A percentile compares a stretch with the other conserved stretches of the same genome.
Evolutionary conservation across 2,113 vertebrate species (phyloP).

Genomic region (Vulpes ferrilata): DNA sequence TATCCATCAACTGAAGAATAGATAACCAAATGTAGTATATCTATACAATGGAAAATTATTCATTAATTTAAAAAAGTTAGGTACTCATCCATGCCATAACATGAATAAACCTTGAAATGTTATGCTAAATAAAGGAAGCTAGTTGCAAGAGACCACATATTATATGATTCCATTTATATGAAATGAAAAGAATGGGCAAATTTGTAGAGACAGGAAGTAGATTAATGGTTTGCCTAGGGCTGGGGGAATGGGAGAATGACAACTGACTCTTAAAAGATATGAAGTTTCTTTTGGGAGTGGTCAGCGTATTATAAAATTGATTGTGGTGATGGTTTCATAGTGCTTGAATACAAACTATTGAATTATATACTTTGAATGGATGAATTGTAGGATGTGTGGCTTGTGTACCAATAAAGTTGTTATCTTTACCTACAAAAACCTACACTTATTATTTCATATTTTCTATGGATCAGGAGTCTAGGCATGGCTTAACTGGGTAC

Average conservation of each 20-base stretch:
- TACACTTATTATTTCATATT: not conserved
- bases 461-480: not conserved
- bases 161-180: not conserved
- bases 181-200: not conserved
- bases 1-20: not conserved
- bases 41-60: not conserved
- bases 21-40: not conserved
- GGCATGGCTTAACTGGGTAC: not conserved
- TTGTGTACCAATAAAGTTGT: not conserved
- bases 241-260: not conserved
- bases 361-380: not conserved
- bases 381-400: not conserved
- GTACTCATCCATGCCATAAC: not conserved
- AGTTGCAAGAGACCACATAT: not conserved
- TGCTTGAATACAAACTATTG: not conserved
- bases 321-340: not conserved
- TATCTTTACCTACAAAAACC: no score
- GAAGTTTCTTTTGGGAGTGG: not conserved
- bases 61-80: not conserved
- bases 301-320: not conserved
- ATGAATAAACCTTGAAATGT: not conserved
- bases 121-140: not conserved
- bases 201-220: not conserved
- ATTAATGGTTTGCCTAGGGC: not conserved
- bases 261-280: not conserved